These are phyloP conservation scores for Philereme transversata DNA, from an alignment of 2,888 invertebrate species.

Conservation along the genomic window DNA sequence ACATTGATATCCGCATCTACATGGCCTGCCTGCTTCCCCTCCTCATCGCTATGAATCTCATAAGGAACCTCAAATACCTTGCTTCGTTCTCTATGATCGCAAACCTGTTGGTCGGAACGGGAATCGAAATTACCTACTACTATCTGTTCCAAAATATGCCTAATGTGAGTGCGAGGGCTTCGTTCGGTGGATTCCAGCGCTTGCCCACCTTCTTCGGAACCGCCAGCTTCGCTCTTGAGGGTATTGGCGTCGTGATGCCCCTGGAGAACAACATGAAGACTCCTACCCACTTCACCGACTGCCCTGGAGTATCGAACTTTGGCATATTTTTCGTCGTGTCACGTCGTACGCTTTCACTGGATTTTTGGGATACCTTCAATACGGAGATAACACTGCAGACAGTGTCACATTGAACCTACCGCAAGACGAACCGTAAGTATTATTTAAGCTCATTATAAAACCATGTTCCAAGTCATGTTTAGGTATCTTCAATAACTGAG, in stretches of 20 bases:
- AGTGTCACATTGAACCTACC: constrained; percentile 96
- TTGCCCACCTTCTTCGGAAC: constrained; percentile 95
- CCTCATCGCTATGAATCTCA: constrained; percentile 89
- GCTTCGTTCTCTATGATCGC: constrained; percentile 98
- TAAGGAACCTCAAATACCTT: constrained; percentile 93
- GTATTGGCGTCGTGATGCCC: constrained; percentile 95
- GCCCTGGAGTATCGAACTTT: constrained; percentile 94
- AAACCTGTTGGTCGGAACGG: constrained; percentile 92
- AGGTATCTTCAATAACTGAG: too few relatives aligned
- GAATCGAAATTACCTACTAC: constrained; percentile 95
- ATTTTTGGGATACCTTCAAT: constrained; percentile 96
- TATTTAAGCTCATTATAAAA: background rate
- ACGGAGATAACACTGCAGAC: constrained; percentile 88
- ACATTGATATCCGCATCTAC: constrained; percentile 82
- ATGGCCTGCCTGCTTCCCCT: constrained; percentile 88
- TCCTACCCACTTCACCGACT: constrained; percentile 95
- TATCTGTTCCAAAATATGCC: constrained; percentile 92
- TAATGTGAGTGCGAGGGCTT: constrained; percentile 60
- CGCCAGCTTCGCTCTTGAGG: constrained; percentile 96
- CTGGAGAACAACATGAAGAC: constrained; percentile 98
- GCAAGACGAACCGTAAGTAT: constrained; percentile 86
- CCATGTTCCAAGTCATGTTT: too few relatives aligned
- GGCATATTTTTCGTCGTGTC: constrained; percentile 95
- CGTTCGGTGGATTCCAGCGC: constrained; percentile 82
- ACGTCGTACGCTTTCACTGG: constrained; percentile 94